A percentile compares a stretch with the other conserved stretches of the same genome.
Conservation (phyloP, 1,140 invertebrate species). For the Octopus sinensis region DNA sequence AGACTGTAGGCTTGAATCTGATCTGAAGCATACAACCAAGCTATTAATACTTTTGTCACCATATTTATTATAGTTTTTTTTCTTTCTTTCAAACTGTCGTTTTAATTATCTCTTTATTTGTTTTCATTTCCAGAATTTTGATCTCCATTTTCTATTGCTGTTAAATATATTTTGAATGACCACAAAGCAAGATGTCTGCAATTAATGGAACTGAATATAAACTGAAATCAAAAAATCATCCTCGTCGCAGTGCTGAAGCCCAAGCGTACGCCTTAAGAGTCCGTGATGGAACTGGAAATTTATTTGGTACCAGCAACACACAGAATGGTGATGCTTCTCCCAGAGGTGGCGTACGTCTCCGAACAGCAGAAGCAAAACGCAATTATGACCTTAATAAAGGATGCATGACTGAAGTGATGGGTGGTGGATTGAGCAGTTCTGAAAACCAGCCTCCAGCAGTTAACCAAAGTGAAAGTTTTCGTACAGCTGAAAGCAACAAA, state of each 20-base stretch:
- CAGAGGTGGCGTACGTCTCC: slow-evolving; percentile 31
- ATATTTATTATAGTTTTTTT: too few relatives aligned
- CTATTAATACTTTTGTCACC: too few relatives aligned
- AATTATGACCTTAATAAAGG: slow-evolving; percentile 43
- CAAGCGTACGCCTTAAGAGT: slow-evolving; percentile 36
- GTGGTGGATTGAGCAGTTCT: slow-evolving; percentile 42
- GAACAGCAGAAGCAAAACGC: slow-evolving; percentile 34
- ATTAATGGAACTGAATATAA: neutral
- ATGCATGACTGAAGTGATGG: slow-evolving; percentile 44
- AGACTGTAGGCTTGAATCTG: too few relatives aligned
- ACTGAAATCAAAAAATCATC: neutral
- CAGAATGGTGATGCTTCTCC: slow-evolving; percentile 30
- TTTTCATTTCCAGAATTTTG: too few relatives aligned
- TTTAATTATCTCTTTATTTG: too few relatives aligned
- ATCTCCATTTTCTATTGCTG: too few relatives aligned
- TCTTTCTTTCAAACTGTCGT: too few relatives aligned
- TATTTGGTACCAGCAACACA: slow-evolving; percentile 41
- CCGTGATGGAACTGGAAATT: slow-evolving; percentile 42
- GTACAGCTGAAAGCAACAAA: slow-evolving; percentile 42
- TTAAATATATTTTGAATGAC: neutral
- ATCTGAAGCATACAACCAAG: too few relatives aligned
- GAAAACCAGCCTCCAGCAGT: slow-evolving; percentile 37
- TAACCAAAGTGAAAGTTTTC: slow-evolving; percentile 37
- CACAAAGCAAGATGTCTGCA: neutral
- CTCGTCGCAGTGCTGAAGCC: slow-evolving; percentile 29